Base-by-base conservation (phyloP, 1,140 invertebrate genomes). In the Pemphigus obesinymphae region DNA sequence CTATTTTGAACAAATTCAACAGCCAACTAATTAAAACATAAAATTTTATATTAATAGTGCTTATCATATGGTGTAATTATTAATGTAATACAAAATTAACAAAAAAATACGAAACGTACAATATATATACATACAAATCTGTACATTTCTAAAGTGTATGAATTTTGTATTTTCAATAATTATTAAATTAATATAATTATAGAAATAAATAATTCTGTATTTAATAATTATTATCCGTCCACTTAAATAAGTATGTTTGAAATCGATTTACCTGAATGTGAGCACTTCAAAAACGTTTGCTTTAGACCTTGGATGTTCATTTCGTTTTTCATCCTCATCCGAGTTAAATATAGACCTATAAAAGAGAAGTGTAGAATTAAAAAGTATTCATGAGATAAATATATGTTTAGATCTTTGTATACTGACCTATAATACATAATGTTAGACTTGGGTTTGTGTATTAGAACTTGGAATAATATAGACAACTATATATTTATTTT, bases 1-100 rank as follows among this genome's bases (percentile, higher is more conserved):
- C 92, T 20, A 89, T 86, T 89, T 89, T 91, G 85, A 93, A 92
- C 10, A 90, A 89, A 45, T 90, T 90, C 84, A 92, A 86, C 83
- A 91, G 89, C 90, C 91, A 93, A 82, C 91, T 89, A 88, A n/a
- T n/a, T 88, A 43, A 31, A 75, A 82, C 29, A 40, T 40, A 55
- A 82, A 1, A 48, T 61, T 29, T 58, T 6, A 37, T 45, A 43
- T 15, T n/a, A n/a, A n/a, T n/a, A n/a, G n/a, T n/a, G n/a, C n/a
- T n/a, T n/a, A n/a, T n/a, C n/a, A n/a, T n/a, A n/a, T n/a, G n/a
- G n/a, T n/a, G n/a, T n/a, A n/a, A 43, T 6, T 13, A 63, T 78
- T 37, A 15, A 37, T 73, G n/a, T n/a, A 37, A n/a, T 55, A 55
- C 8, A 50, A 10, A 66, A 4, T 40, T 13, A 1, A 40, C 5